These are phyloP conservation scores for Girardia tigrina DNA, from an alignment of 2,888 invertebrate species.

Conservation along the genomic window DNA sequence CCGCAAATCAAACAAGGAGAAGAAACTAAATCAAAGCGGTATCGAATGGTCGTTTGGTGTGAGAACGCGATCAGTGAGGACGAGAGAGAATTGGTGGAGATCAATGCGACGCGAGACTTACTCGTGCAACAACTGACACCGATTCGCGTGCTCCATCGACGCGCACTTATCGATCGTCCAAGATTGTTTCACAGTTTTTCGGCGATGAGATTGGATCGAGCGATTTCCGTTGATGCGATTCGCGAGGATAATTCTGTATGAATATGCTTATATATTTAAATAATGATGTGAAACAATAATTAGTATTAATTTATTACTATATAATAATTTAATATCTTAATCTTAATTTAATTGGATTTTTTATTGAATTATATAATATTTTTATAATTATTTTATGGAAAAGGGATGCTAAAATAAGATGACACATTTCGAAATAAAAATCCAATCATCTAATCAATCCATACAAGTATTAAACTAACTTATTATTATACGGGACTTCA, in stretches of 20 bases:
- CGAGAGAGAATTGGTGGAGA: not conserved
- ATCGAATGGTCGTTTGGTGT: conserved; percentile 59
- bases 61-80: not conserved
- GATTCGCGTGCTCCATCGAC: conserved; percentile 67
- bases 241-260: not conserved
- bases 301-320: too few species aligned
- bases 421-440: too few species aligned
- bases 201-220: not conserved
- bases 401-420: too few species aligned
- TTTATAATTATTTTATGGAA: too few species aligned
- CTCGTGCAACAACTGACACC: conserved; percentile 64
- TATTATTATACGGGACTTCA: too few species aligned
- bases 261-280: too few species aligned
- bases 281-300: too few species aligned
- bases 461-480: too few species aligned
- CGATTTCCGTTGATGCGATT: not conserved
- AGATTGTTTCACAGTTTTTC: not conserved
- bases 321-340: too few species aligned
- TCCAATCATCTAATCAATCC: too few species aligned
- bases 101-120: not conserved
- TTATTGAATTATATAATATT: too few species aligned
- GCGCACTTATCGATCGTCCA: conserved; percentile 31
- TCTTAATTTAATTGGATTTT: too few species aligned
- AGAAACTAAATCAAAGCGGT: conserved; percentile 71
- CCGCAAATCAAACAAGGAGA: conserved; percentile 58